Evolutionary conservation across 2,797 vertebrate genomes (phyloP).

Genomic region (Pipistrellus pipistrellus): DNA sequence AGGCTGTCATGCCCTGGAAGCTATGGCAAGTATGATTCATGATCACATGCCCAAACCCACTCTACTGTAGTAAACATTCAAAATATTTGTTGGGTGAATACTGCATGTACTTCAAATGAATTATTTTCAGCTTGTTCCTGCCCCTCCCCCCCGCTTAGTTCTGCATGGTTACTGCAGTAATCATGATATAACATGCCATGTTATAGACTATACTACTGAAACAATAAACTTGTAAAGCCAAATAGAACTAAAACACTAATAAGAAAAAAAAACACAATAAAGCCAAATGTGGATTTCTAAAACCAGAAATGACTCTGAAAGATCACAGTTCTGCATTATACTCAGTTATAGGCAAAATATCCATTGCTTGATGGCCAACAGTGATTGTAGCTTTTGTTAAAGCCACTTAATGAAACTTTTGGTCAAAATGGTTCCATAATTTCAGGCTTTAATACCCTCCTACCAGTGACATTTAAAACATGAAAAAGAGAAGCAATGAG

Average conservation of each 20-base stretch:
- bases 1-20: not conserved
- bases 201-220: not conserved
- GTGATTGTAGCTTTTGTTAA: slow-evolving; percentile 47
- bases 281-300: slow-evolving; percentile 2
- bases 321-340: slow-evolving; percentile 27
- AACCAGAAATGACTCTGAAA: slow-evolving; percentile 29
- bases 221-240: not conserved
- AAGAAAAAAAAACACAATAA: not conserved
- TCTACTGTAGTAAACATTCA: not conserved
- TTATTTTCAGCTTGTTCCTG: not conserved
- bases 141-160: not conserved
- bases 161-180: not conserved
- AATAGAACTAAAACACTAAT: not conserved
- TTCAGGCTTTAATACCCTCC: slow-evolving; percentile 36
- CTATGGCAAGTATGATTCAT: not conserved
- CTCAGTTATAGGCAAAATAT: slow-evolving; percentile 45
- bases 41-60: not conserved
- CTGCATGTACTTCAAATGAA: not conserved
- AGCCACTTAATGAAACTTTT: slow-evolving; percentile 55
- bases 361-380: slow-evolving; percentile 6
- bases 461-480: slow-evolving; percentile 31
- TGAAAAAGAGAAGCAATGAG: not conserved
- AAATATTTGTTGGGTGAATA: not conserved
- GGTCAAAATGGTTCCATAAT: slow-evolving; percentile 25
- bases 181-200: not conserved